phyloP scores from a whole-genome alignment of 2,113 vertebrate species.

The Sturnus vulgaris region DNA sequence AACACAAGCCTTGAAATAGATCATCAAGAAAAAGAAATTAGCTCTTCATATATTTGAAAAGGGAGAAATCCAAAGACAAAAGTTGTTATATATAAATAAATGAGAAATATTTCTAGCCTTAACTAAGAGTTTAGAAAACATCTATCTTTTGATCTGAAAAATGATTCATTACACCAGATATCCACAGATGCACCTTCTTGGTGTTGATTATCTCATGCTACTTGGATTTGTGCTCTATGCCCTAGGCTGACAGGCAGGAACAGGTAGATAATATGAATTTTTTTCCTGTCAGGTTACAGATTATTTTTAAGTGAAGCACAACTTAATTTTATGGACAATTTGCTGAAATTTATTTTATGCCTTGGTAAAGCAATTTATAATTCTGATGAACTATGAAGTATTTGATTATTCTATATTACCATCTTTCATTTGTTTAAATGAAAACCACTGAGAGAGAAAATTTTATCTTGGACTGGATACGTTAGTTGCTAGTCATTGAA shows the following conservation, averaged over 20 bases:
- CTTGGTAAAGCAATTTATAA: neutral
- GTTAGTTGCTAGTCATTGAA: neutral
- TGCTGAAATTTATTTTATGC: neutral
- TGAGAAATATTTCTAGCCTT: neutral
- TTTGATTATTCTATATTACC: neutral
- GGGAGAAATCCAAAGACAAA: neutral
- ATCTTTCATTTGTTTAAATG: neutral
- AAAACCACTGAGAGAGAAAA: neutral
- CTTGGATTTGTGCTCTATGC: neutral
- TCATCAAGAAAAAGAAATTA: neutral
- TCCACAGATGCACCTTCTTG: neutral
- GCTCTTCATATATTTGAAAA: neutral
- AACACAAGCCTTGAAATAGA: neutral
- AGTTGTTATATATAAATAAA: neutral
- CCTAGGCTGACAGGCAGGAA: neutral
- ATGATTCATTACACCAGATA: neutral
- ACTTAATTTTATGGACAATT: neutral
- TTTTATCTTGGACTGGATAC: neutral
- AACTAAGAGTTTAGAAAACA: neutral
- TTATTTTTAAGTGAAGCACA: neutral
- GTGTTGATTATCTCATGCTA: neutral
- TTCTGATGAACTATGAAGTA: neutral
- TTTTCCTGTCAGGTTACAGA: neutral
- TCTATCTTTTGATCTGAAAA: neutral
- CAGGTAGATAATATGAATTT: neutral